Conservation (phyloP, 2,797 vertebrate genomes). For the Manis pentadactyla region DNA sequence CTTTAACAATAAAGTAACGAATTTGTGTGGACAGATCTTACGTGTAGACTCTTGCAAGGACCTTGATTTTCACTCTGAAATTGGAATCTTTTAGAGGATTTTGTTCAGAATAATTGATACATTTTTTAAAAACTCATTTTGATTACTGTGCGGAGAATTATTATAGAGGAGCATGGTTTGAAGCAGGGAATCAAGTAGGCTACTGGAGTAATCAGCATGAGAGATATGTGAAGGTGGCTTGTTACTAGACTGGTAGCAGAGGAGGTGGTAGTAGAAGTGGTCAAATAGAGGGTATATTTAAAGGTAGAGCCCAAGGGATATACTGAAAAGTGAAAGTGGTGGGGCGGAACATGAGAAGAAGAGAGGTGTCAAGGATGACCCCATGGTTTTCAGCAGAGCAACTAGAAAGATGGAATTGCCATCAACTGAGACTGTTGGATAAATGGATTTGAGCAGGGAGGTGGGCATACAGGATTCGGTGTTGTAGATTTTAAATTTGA, state of each 20-base stretch:
- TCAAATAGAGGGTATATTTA: not conserved
- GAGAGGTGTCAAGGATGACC: not conserved
- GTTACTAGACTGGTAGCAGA: not conserved
- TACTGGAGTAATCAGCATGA: not conserved
- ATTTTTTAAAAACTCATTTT: not conserved
- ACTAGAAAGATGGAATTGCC: not conserved
- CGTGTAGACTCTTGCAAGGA: not conserved
- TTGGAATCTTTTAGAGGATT: not conserved
- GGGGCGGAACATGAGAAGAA: not conserved
- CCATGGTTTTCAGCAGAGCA: not conserved
- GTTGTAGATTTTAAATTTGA: not conserved
- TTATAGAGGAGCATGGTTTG: not conserved
- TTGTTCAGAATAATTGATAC: not conserved
- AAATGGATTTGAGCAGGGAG: not conserved
- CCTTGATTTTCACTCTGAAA: slow-evolving; percentile 15
- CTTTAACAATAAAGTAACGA: not conserved
- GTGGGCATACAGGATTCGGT: not conserved
- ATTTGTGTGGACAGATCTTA: not conserved
- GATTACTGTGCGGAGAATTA: not conserved
- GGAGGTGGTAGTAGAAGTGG: not conserved
- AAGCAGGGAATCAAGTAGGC: not conserved
- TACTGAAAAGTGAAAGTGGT: not conserved
- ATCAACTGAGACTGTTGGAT: not conserved
- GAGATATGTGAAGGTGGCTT: not conserved
- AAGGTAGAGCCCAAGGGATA: not conserved